Conservation (phyloP, 2,113 vertebrate species). For the Silurus glanis region DNA sequence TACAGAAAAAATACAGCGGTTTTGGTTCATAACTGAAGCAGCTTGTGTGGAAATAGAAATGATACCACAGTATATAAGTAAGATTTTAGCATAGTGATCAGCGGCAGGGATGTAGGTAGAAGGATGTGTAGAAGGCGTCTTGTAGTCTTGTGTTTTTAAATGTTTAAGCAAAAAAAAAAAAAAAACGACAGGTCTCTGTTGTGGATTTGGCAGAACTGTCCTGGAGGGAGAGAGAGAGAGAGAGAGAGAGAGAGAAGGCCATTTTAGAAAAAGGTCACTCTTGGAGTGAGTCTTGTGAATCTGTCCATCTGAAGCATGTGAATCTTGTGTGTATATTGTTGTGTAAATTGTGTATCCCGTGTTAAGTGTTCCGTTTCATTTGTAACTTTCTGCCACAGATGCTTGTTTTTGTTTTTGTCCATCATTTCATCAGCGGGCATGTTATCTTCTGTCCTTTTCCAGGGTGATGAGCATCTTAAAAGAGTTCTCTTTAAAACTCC, state of each 20-base stretch:
- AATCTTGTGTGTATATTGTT: neutral
- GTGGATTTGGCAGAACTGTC: neutral
- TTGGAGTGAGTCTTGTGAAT: neutral
- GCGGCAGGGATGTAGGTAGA: neutral
- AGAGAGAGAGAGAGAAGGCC: neutral
- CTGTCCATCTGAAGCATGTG: neutral
- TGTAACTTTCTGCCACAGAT: neutral
- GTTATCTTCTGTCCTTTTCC: neutral
- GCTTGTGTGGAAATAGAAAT: neutral
- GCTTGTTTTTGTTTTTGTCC: neutral
- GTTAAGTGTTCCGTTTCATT: neutral
- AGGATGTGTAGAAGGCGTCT: neutral
- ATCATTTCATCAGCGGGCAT: neutral
- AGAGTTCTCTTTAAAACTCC: neutral
- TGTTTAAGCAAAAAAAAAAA: neutral
- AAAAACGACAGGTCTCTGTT: no score
- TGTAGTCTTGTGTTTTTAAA: neutral
- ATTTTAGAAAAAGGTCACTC: neutral
- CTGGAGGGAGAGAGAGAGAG: no score
- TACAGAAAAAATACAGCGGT: neutral
- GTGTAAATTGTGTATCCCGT: neutral
- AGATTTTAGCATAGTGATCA: neutral
- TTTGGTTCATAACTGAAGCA: neutral
- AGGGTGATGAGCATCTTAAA: neutral
- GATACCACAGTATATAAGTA: neutral